These are phyloP conservation scores for Syngnathus acus DNA, from an alignment of 2,797 vertebrate genomes.

Conservation along the genomic window DNA sequence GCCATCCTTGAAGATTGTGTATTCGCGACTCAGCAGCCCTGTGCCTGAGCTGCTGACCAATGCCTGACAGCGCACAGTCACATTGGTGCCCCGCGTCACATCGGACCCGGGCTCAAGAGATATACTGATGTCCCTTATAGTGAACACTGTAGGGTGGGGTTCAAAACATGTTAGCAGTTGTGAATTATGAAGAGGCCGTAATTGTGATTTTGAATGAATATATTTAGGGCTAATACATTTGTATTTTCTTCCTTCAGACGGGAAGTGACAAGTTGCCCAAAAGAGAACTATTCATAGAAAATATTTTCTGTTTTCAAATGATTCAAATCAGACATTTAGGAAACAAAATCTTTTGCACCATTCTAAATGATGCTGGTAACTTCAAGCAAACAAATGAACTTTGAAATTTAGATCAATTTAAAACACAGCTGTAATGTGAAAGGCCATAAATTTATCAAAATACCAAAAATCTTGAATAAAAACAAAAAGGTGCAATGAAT, in stretches of 20 bases:
- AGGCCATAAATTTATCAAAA: no score
- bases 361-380: no score
- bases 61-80: constrained; percentile 52
- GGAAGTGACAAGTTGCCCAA: neutral
- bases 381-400: no score
- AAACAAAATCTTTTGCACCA: no score
- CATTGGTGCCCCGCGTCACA: constrained; percentile 49
- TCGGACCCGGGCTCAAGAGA: constrained; percentile 38
- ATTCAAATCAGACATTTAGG: no score
- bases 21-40: constrained; percentile 19
- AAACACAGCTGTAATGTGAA: no score
- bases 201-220: neutral
- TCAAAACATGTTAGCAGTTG: neutral
- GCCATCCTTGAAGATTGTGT: constrained; percentile 52
- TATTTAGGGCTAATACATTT: neutral
- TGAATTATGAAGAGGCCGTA: neutral
- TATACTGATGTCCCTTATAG: constrained; percentile 35
- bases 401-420: no score
- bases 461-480: no score
- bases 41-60: constrained; percentile 9
- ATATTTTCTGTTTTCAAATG: no score
- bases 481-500: no score
- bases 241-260: neutral
- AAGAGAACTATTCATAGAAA: no score
- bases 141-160: constrained; percentile 25